Evolutionary conservation across 2,113 vertebrate species (phyloP).

Genomic region (Crotophaga sulcirostris): DNA sequence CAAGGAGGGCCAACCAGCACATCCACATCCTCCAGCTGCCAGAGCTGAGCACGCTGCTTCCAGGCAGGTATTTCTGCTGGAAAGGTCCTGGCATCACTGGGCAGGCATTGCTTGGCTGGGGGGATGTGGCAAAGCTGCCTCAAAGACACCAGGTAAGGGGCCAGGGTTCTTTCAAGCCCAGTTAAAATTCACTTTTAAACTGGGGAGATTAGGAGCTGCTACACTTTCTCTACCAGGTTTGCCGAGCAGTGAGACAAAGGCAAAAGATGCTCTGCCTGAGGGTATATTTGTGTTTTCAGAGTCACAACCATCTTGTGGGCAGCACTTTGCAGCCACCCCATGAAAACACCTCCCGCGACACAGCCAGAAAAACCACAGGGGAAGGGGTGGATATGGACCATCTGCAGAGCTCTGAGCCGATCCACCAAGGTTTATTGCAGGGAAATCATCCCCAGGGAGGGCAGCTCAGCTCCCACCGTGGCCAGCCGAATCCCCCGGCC

Average conservation of each 20-base stretch:
- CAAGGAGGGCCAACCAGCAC: not conserved
- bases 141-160: not conserved
- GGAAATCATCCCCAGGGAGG: accelerated
- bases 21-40: accelerated
- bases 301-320: not conserved
- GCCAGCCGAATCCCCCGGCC: accelerated
- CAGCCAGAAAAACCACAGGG: not conserved
- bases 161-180: not conserved
- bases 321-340: not conserved
- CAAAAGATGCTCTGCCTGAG: not conserved
- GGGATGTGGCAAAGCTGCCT: not conserved
- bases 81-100: not conserved
- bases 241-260: not conserved
- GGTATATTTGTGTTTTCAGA: not conserved
- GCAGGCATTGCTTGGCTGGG: accelerated
- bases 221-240: not conserved
- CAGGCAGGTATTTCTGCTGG: not conserved
- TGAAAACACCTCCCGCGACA: not conserved
- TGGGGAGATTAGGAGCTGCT: not conserved
- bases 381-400: not conserved
- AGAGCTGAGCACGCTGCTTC: not conserved
- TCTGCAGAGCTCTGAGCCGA: not conserved
- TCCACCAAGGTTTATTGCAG: accelerated
- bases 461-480: not conserved
- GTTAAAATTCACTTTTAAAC: not conserved